These are phyloP conservation scores for Eulimnadia texana DNA, from an alignment of 1,140 invertebrate species.

Conservation along the genomic window DNA sequence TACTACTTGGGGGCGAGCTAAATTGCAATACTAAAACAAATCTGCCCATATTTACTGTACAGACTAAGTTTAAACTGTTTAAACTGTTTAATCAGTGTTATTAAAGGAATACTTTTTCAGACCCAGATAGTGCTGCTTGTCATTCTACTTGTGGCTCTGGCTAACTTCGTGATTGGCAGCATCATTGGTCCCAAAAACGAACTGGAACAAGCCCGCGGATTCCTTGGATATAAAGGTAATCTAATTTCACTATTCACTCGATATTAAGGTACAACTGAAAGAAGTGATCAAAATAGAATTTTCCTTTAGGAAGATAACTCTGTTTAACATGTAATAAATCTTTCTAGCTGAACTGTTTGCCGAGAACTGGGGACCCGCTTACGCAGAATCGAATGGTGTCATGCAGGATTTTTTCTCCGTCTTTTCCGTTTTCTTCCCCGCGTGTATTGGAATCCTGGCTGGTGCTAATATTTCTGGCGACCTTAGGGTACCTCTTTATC, in stretches of 20 bases:
- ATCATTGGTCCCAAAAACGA: constrained; percentile 55
- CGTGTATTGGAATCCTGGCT: constrained; percentile 33
- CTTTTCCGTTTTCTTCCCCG: constrained; percentile 30
- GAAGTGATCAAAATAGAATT: constrained; percentile 23
- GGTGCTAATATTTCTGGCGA: constrained; percentile 49
- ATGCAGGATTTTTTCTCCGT: constrained; percentile 30
- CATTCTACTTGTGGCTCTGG: constrained; percentile 74
- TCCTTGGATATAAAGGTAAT: constrained; percentile 69
- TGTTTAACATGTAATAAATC: constrained; percentile 4
- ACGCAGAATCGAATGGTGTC: constrained; percentile 24
- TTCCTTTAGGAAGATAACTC: neutral
- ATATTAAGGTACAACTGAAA: no score
- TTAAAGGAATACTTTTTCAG: no score
- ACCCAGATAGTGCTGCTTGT: constrained; percentile 73
- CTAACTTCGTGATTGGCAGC: constrained; percentile 76
- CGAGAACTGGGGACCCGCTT: constrained; percentile 25
- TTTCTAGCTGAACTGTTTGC: constrained; percentile 26
- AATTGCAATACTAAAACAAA: no score
- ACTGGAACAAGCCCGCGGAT: constrained; percentile 52
- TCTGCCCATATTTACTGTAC: no score
- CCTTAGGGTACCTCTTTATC: constrained; percentile 32
- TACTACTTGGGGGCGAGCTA: no score
- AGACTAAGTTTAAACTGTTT: no score
- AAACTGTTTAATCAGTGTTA: no score
- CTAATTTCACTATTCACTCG: no score